Percentiles rank a stretch among this genome's conserved stretches.
Evolutionary conservation across 1,140 invertebrate species (phyloP).

Genomic region (Bradysia coprophila): DNA sequence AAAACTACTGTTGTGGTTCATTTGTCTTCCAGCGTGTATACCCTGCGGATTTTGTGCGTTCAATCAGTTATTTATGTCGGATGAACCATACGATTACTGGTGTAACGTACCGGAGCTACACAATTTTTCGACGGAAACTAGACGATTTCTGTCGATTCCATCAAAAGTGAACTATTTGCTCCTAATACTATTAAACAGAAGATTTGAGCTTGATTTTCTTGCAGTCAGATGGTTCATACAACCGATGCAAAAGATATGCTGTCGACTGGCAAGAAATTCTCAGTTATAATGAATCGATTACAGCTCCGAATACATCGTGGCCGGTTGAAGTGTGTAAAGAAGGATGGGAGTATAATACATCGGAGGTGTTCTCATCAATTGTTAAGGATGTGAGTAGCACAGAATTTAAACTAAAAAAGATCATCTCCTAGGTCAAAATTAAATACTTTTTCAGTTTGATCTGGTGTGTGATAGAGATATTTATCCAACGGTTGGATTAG

Average conservation of each 20-base stretch:
- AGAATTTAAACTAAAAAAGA: not conserved
- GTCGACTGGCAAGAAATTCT: conserved; percentile 40
- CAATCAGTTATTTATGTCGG: conserved; percentile 76
- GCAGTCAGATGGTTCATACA: no score
- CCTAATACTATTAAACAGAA: no score
- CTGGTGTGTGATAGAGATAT: conserved; percentile 68
- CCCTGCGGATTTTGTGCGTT: conserved; percentile 81
- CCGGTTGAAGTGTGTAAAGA: conserved; percentile 44
- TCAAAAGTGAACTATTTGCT: no score
- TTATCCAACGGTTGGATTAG: conserved; percentile 66
- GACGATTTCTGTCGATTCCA: conserved; percentile 45
- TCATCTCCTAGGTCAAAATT: conserved; percentile 4
- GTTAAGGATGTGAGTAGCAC: conserved; percentile 64
- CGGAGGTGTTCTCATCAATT: conserved; percentile 48
- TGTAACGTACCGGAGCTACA: conserved; percentile 48
- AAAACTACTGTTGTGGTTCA: conserved; percentile 65
- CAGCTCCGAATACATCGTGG: conserved; percentile 34
- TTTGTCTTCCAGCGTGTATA: conserved; percentile 71
- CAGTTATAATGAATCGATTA: conserved; percentile 6
- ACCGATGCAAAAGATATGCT: conserved; percentile 43
- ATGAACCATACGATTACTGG: conserved; percentile 57
- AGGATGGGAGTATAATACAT: conserved; percentile 64
- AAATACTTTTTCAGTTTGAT: conserved; percentile 44
- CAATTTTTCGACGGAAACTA: conserved; percentile 32
- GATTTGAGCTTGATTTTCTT: no score